Percentiles rank a stretch among this genome's conserved stretches.
Evolutionary conservation across 2,113 vertebrate species (phyloP).

Genomic region (Epinephelus fuscoguttatus): DNA sequence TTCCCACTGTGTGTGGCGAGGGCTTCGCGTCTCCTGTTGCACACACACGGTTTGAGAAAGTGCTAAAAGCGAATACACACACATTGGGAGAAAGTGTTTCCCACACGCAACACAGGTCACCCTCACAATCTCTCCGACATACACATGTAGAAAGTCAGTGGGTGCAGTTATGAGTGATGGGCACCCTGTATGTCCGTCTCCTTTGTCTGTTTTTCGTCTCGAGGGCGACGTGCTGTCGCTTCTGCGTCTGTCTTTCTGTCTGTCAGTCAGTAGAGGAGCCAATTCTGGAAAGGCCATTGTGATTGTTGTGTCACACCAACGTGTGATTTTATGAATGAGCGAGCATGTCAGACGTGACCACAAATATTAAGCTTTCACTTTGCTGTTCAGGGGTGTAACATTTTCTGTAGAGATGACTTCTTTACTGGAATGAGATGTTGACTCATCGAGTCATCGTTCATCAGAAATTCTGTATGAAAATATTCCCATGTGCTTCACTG

Average conservation of each 20-base stretch:
- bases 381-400: not conserved
- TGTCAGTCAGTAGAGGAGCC: conserved; percentile 28
- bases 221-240: conserved; percentile 3
- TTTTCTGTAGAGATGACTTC: conserved; percentile 21
- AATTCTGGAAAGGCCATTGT: conserved; percentile 31
- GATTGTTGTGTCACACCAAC: conserved; percentile 25
- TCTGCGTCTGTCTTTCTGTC: conserved; percentile 7
- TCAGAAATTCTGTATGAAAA: not conserved
- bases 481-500: not conserved
- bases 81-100: conserved; percentile 19
- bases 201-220: not conserved
- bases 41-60: conserved; percentile 52
- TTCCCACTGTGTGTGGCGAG: conserved; percentile 82
- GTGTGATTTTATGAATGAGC: conserved; percentile 47
- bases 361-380: conserved; percentile 34
- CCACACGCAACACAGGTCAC: conserved; percentile 32
- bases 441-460: conserved; percentile 22
- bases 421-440: conserved; percentile 7
- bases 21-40: conserved; percentile 69
- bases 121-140: not conserved
- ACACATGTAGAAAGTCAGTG: conserved; percentile 23
- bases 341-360: conserved; percentile 26
- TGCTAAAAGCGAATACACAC: conserved; percentile 37
- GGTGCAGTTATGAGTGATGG: conserved; percentile 18
- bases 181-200: not conserved